Evolutionary conservation across 2,113 vertebrate species (phyloP), one percentile per base, ranked within the genome.

Genomic region (Hemibagrus wyckioides): DNA sequence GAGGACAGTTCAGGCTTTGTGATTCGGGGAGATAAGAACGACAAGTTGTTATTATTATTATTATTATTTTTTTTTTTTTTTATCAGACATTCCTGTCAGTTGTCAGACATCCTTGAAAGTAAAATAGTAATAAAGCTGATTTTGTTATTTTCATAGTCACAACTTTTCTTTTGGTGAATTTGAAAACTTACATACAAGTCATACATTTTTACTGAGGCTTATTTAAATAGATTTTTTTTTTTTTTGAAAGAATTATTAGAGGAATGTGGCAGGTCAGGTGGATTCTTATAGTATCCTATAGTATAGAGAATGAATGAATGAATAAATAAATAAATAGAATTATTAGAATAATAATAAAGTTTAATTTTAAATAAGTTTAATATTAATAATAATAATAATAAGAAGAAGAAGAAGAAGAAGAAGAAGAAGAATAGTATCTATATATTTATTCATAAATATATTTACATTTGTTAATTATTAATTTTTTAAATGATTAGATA

Each of bases 1-100:
- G 83, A 85, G 84, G 86, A 83, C 61, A 83, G 79, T 86, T 87
- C n/a, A 44, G 76, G 86, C 33, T 56, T 63, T 80, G 61, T 86
- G 59, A 80, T 80, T 85, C 79, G 59, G 48, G 13, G 73, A 50
- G 71, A 33, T 57, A 80, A 56, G 56, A 80, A 80, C 2, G 52
- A 80, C 79, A 80, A 25, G 79, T 81, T 81, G 28, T 81, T 81
- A 28, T 80, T 80, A 21, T 54, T 79, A 15, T 76, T 75, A 30
- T 14, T 28, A 39, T 9, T 71, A 30, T 36, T 75, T 57, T 28
- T 71, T 9, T 71, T 65, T 36, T 75, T 57, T 25, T 56, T 57
- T 23, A 36, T 80, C 77, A 36, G 30, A 80, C 77, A 13, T 80
- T 79, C 50, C 21, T 79, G 28, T 30, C 59, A 67, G 10, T 65